Evolutionary conservation across 2,113 vertebrate genomes (phyloP).

Genomic region (Accipiter cooperii): DNA sequence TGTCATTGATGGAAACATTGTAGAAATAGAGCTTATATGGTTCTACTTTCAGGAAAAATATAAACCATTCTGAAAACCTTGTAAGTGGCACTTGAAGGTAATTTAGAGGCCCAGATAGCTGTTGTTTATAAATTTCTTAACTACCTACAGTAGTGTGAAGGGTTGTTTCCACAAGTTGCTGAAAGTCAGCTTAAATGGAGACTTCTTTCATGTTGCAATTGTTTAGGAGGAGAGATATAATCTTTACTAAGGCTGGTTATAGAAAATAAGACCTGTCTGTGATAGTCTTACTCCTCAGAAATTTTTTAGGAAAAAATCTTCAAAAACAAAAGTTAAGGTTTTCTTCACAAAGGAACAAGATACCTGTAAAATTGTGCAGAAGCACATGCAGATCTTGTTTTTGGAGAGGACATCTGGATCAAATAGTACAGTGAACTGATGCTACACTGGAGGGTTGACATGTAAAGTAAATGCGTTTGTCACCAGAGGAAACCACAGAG

Average conservation of each 20-base stretch:
- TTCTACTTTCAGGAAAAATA: background rate
- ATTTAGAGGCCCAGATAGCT: background rate
- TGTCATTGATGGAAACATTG: background rate
- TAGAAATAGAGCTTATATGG: background rate
- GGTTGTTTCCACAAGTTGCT: background rate
- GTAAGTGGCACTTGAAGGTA: background rate
- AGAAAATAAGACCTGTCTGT: background rate
- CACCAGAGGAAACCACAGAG: background rate
- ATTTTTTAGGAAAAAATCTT: background rate
- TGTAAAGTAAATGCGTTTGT: background rate
- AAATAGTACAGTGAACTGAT: background rate
- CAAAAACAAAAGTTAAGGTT: background rate
- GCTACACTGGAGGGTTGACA: rapidly evolving
- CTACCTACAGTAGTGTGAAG: background rate
- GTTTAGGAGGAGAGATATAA: background rate
- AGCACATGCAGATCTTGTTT: background rate
- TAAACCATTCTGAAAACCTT: background rate
- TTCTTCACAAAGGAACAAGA: background rate
- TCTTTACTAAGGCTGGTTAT: background rate
- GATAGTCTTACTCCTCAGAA: background rate
- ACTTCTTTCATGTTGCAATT: background rate
- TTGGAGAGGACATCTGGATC: background rate
- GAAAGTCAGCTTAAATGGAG: background rate
- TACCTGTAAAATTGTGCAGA: background rate
- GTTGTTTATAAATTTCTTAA: background rate